phyloP scores from a whole-genome alignment of 2,113 vertebrate species.

The Eulemur rufifrons region DNA sequence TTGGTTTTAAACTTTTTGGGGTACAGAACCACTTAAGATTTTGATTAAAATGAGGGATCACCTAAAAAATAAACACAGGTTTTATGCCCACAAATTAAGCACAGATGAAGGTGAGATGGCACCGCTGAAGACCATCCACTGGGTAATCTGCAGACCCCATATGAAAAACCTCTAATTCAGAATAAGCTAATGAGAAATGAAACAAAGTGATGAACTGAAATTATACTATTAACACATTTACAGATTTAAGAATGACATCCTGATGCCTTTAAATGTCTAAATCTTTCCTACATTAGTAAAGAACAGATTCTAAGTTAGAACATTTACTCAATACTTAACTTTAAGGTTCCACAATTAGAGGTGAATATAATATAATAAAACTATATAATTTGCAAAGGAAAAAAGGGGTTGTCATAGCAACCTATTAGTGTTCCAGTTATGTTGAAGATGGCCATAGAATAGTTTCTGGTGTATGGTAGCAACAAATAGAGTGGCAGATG shows the following conservation, averaged over 20 bases:
- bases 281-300: neutral
- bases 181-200: conserved; percentile 40
- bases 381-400: neutral
- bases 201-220: neutral
- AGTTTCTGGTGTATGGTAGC: too few species aligned
- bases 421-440: neutral
- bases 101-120: neutral
- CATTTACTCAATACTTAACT: neutral
- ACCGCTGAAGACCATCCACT: neutral
- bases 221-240: neutral
- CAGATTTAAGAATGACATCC: neutral
- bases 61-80: neutral
- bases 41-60: conserved; percentile 22
- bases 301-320: neutral
- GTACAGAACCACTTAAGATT: neutral
- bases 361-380: neutral
- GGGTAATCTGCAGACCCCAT: neutral
- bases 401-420: neutral
- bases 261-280: neutral
- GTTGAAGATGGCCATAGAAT: neutral
- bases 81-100: neutral
- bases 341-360: neutral
- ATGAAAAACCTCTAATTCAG: conserved; percentile 41
- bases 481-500: too few species aligned
- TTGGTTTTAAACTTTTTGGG: neutral